phyloP scores from a whole-genome alignment of 2,888 invertebrate species.

The Lasiommata megera region DNA sequence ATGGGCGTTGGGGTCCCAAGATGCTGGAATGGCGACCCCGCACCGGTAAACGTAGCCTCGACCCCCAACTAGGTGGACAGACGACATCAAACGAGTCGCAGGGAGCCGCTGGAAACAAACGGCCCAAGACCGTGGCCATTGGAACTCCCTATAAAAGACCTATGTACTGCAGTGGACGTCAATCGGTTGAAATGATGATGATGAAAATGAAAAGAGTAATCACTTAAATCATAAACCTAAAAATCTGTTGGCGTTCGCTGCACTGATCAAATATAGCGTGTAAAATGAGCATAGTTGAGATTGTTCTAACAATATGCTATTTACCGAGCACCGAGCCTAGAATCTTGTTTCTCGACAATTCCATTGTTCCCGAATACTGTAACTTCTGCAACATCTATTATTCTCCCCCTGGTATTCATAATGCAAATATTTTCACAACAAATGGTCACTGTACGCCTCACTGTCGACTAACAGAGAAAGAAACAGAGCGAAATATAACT shows the following conservation, averaged over 20 bases:
- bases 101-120: too few species aligned
- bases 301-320: constrained; percentile 11
- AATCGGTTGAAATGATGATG: too few species aligned
- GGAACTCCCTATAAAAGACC: too few species aligned
- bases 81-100: too few species aligned
- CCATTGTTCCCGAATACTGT: constrained; percentile 10
- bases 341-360: constrained; percentile 6
- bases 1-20: too few species aligned
- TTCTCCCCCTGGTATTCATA: constrained; percentile 1
- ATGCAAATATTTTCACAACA: constrained; percentile 7
- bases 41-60: too few species aligned
- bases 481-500: constrained; percentile 6
- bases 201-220: too few species aligned
- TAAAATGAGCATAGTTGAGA: constrained; percentile 1
- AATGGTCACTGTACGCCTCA: constrained; percentile 2
- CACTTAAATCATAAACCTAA: not conserved
- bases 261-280: not conserved
- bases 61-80: too few species aligned
- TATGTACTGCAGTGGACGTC: too few species aligned
- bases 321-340: constrained; percentile 4
- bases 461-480: constrained; percentile 6
- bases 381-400: constrained; percentile 5
- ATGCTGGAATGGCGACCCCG: too few species aligned
- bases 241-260: not conserved
- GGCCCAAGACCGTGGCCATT: too few species aligned